Base-by-base conservation (phyloP, 2,113 vertebrate genomes). In the Gymnocephalus cernua region DNA sequence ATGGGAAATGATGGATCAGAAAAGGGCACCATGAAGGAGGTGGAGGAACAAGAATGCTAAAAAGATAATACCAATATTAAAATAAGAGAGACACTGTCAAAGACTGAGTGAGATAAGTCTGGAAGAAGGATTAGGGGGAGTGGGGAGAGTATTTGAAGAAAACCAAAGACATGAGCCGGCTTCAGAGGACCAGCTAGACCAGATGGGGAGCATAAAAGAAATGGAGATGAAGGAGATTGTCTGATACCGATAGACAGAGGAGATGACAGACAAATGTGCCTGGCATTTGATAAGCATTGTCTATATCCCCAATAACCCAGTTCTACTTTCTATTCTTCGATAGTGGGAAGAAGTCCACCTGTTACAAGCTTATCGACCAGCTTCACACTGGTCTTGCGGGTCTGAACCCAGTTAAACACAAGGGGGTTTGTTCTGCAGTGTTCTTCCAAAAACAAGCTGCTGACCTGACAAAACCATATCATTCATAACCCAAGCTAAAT, bases 271-370 rank as follows among this genome's bases (percentile, higher is more conserved):
- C 79, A 90, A 90, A 62, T 86, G 85, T 84, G 79, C 54, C 59
- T 67, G 81, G 84, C 71, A 87, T 90, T 93, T 90, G 80, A 90
- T 91, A 80, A 89, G 74, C 79, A 76, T 87, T 58, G 82, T 93
- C 92, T 86, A 75, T 89, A 84, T 84, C 80, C 45, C 13, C 29
- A 54, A 77, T 88, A 82, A 89, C 85, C 87, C 47, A 76, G 47
- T 85, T 78, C 44, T 59, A n/a, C 65, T 76, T 66, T 61, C 64
- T 68, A 63, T 32, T 65, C 41, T 29, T 79, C 48, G 56, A 21
- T 8, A 41, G 41, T 1, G 25, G n/a, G 62, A 27, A 58, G 63
- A 41, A 69, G 75, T 61, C 62, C 14, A 74, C 47, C 71, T 69
- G 86, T 57, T 64, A 25, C 23, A 3, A 57, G 48, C 82, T 91